A percentile compares a stretch with the other conserved stretches of the same genome.
These are phyloP conservation scores for Sceloporus tristichus DNA, from an alignment of 2,113 vertebrate genomes.

Conservation along the genomic window DNA sequence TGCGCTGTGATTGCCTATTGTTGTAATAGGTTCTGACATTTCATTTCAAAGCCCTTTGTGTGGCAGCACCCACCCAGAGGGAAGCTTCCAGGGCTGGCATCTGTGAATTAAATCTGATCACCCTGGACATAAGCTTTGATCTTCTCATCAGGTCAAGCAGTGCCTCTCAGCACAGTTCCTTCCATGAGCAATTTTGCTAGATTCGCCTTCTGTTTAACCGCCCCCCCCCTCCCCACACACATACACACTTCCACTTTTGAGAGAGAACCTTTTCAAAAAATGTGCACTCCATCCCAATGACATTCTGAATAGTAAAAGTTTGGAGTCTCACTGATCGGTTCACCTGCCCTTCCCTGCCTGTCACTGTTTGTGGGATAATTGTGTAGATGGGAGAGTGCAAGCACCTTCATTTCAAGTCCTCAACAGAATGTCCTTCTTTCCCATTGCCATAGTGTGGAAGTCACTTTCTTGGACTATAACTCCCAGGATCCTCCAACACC, in stretches of 20 bases:
- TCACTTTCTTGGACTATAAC: too few relatives aligned
- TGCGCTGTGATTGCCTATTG: conserved; percentile 71
- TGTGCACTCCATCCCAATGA: background rate
- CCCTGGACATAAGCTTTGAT: conserved; percentile 44
- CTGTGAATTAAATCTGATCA: conserved; percentile 69
- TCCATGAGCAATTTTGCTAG: background rate
- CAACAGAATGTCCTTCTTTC: background rate
- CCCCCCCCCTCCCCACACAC: background rate
- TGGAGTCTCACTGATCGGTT: background rate
- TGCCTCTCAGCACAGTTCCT: background rate
- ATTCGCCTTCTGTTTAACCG: background rate
- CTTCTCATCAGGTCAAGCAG: conserved; percentile 56
- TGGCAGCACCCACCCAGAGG: conserved; percentile 31
- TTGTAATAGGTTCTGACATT: conserved; percentile 88
- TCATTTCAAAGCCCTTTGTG: conserved; percentile 72
- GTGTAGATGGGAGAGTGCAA: background rate
- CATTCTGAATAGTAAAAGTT: background rate
- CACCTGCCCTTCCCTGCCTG: background rate
- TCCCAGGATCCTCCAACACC: too few relatives aligned
- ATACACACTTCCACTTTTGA: background rate
- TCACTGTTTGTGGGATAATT: too few relatives aligned
- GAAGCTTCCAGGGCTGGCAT: conserved; percentile 58
- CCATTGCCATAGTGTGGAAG: too few relatives aligned
- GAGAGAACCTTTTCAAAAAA: background rate
- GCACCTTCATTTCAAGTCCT: background rate